These are phyloP conservation scores for Pomatostomus ruficeps DNA, from an alignment of 2,113 vertebrate species.

Conservation along the genomic window DNA sequence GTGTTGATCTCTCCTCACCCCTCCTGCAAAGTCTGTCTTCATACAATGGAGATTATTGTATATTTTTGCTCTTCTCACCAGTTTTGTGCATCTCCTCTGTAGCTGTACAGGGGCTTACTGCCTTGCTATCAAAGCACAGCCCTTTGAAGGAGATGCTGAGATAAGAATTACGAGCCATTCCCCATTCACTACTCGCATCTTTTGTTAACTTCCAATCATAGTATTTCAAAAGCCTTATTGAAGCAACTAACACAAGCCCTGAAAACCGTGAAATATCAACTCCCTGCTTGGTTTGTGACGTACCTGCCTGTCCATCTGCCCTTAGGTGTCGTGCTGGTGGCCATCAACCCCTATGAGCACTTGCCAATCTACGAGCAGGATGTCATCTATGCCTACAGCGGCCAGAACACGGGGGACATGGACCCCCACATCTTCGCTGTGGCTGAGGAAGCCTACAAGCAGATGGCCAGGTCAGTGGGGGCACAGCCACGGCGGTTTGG, in stretches of 20 bases:
- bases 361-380: conserved; percentile 95
- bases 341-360: conserved; percentile 94
- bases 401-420: conserved; percentile 95
- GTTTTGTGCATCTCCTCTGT: not conserved
- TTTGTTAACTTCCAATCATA: not conserved
- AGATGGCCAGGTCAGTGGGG: conserved; percentile 87
- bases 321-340: conserved; percentile 92
- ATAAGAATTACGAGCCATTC: not conserved
- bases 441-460: conserved; percentile 93
- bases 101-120: not conserved
- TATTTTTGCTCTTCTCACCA: not conserved
- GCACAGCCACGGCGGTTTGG: fast-evolving
- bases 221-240: fast-evolving
- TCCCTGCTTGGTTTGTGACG: not conserved
- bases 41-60: not conserved
- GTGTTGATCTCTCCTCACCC: not conserved
- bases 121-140: not conserved
- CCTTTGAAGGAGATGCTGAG: not conserved
- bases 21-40: not conserved
- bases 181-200: not conserved
- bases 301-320: not conserved
- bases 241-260: not conserved
- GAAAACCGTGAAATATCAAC: not conserved
- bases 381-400: conserved; percentile 93
- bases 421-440: conserved; percentile 97